phyloP scores from a whole-genome alignment of 37 sponge, comb jelly and placozoan species.

The Dysidea cf. avara region DNA sequence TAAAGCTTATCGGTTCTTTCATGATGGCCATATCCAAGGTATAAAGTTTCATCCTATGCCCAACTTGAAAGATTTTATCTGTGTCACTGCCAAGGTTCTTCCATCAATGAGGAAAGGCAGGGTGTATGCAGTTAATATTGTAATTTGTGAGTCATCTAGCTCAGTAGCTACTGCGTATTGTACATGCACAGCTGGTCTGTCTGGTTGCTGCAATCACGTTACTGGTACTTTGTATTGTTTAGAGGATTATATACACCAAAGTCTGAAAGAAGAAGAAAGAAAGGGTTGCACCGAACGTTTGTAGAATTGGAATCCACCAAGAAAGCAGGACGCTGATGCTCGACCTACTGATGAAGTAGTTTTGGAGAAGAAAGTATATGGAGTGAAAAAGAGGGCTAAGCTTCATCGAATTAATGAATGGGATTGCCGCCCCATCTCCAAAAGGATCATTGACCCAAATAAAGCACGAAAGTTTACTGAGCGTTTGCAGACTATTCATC shows the following conservation, averaged over 20 bases:
- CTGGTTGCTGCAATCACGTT: constrained; percentile 33
- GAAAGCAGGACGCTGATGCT: too few species aligned
- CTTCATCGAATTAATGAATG: too few species aligned
- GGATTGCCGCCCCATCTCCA: too few species aligned
- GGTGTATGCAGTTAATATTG: constrained; percentile 22
- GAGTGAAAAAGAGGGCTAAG: constrained; percentile 7
- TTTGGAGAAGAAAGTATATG: constrained; percentile 6
- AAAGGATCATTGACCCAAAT: too few species aligned
- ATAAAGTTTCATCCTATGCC: constrained; percentile 23
- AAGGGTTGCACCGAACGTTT: constrained; percentile 21
- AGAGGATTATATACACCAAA: constrained; percentile 28
- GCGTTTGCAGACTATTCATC: too few species aligned
- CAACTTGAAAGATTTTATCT: constrained; percentile 7
- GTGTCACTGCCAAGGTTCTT: constrained; percentile 14
- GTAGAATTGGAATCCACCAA: constrained; percentile 25
- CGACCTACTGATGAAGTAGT: too few species aligned
- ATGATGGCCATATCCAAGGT: constrained; percentile 28
- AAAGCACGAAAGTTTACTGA: too few species aligned
- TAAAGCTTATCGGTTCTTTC: constrained; percentile 36
- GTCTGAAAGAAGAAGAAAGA: constrained; percentile 23
- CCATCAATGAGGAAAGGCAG: constrained; percentile 32
- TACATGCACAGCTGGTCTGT: constrained; percentile 39
- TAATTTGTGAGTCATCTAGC: too few species aligned
- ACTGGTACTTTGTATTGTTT: constrained; percentile 19
- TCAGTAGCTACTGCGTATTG: constrained; percentile 31